These are phyloP conservation scores for Heterohyrax brucei DNA, from an alignment of 2,797 vertebrate genomes.

Conservation along the genomic window DNA sequence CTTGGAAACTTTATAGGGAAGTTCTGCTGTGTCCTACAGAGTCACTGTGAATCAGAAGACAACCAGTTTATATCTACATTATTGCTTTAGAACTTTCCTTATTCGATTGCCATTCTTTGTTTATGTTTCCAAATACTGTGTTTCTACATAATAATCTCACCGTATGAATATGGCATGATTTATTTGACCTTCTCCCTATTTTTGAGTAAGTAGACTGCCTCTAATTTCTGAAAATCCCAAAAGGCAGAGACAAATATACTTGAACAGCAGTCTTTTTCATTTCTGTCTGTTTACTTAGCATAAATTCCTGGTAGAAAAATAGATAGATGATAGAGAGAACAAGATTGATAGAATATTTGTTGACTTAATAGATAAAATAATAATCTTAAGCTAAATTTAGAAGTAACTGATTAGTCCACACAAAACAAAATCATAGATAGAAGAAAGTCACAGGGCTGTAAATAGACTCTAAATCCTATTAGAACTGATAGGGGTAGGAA, in stretches of 20 bases:
- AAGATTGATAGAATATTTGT: background rate
- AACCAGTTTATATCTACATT: background rate
- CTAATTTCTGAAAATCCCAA: conserved; percentile 56
- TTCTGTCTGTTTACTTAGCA: conserved; percentile 45
- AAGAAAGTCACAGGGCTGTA: conserved; percentile 10
- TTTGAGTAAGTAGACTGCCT: conserved; percentile 20
- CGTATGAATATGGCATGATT: background rate
- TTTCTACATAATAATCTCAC: conserved; percentile 17
- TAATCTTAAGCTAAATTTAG: conserved; percentile 41
- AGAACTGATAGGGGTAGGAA: background rate
- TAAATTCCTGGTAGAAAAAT: conserved; percentile 6
- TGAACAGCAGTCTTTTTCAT: background rate
- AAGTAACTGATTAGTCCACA: background rate
- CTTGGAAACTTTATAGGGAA: no score
- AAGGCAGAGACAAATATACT: background rate
- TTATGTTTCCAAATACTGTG: background rate
- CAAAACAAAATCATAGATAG: background rate
- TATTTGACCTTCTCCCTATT: background rate
- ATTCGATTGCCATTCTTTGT: conserved; percentile 2
- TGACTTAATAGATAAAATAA: background rate
- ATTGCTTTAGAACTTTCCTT: background rate
- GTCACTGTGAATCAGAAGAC: no score
- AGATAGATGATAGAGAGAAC: background rate
- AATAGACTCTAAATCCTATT: background rate
- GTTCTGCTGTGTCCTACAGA: no score